A percentile compares a stretch with the other conserved stretches of the same genome.
Evolutionary conservation across 2,797 vertebrate genomes (phyloP).

Genomic region (Paratrypauchen microcephalus): DNA sequence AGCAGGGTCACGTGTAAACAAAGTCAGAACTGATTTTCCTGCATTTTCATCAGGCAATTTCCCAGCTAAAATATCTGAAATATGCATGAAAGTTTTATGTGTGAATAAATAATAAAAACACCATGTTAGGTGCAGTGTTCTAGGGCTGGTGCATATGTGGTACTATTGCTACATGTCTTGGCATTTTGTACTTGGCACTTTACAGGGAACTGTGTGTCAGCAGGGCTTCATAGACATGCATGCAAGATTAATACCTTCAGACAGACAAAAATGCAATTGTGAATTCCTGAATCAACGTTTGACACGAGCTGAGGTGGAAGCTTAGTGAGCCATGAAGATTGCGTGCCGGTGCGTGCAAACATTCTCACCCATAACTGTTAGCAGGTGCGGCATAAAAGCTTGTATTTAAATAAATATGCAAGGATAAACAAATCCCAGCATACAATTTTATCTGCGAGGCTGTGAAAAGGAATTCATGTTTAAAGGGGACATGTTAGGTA

Average conservation of each 20-base stretch:
- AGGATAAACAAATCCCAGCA: neutral
- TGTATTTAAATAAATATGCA: slow-evolving; percentile 7
- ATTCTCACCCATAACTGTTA: slow-evolving; percentile 19
- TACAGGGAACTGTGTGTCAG: neutral
- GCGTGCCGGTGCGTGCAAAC: slow-evolving; percentile 38
- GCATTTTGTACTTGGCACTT: too few relatives aligned
- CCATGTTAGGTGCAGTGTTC: too few relatives aligned
- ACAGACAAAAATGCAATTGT: slow-evolving; percentile 6
- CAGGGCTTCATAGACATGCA: neutral
- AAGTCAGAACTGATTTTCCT: too few relatives aligned
- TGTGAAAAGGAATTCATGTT: too few relatives aligned
- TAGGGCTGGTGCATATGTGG: too few relatives aligned
- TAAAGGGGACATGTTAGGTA: too few relatives aligned
- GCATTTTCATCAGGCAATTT: too few relatives aligned
- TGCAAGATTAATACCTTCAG: neutral
- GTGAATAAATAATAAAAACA: too few relatives aligned
- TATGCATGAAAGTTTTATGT: too few relatives aligned
- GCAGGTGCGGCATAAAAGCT: slow-evolving; percentile 20
- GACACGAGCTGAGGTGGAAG: slow-evolving; percentile 1
- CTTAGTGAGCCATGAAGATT: neutral
- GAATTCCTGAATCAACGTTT: slow-evolving; percentile 11
- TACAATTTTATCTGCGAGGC: neutral
- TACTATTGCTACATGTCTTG: too few relatives aligned
- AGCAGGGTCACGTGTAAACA: too few relatives aligned
- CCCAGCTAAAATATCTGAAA: too few relatives aligned